Conservation (phyloP, 2,888 invertebrate genomes). For the Micoletzkya japonica region DNA sequence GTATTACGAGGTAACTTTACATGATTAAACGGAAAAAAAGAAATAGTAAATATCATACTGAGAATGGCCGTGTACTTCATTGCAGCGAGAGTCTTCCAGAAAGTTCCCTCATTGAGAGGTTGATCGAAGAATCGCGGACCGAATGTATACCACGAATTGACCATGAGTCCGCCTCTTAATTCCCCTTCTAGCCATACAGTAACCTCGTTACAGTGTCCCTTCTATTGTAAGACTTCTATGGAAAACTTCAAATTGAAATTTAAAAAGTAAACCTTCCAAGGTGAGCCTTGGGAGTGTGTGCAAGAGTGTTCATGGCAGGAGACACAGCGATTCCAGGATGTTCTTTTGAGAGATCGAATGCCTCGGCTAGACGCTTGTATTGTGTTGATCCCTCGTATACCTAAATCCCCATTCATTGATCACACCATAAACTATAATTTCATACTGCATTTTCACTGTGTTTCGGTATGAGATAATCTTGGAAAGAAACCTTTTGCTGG, state of each 20-base stretch:
- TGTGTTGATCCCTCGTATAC: constrained; percentile 50
- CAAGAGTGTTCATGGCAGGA: constrained; percentile 48
- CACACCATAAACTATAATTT: background rate
- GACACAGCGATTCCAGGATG: constrained; percentile 59
- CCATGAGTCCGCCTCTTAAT: constrained; percentile 33
- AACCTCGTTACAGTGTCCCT: background rate
- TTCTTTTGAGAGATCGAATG: constrained; percentile 54
- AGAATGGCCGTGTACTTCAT: constrained; percentile 56
- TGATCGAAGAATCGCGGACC: constrained; percentile 62
- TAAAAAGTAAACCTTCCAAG: constrained; percentile 35
- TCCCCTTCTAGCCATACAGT: constrained; percentile 3
- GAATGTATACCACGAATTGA: constrained; percentile 45
- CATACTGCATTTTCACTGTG: background rate
- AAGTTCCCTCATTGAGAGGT: constrained; percentile 60
- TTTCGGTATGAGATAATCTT: background rate
- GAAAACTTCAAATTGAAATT: background rate
- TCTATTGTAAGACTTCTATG: no score
- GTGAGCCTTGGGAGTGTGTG: constrained; percentile 40
- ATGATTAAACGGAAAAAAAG: background rate
- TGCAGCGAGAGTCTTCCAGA: constrained; percentile 57
- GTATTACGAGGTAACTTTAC: background rate
- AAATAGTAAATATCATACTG: constrained; percentile 32
- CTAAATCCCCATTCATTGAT: constrained; percentile 33
- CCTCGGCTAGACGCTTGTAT: constrained; percentile 57
- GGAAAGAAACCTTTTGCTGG: constrained; percentile 47